Base-by-base conservation (phyloP, 2,888 invertebrate genomes). In the Drosophila incognita region DNA sequence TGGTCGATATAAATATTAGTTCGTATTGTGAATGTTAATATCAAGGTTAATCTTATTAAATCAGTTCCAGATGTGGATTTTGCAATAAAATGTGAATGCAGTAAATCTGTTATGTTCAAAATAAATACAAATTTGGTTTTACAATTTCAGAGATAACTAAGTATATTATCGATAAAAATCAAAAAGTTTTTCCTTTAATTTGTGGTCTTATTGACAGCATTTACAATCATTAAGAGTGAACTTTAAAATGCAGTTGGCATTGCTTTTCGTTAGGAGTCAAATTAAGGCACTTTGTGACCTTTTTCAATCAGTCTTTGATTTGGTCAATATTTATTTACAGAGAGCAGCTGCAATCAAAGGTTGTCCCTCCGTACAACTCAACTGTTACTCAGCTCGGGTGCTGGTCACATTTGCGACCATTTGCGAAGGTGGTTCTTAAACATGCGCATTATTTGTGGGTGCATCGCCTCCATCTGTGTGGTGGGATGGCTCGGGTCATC, bases 251-350 rank as follows among this genome's bases (percentile, higher is more conserved):
- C 53, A 60, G 13, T 2, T 35, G 36, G 51, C 52, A 70, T 48
- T 49, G 56, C 46, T 46, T 15, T 77, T 79, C 66, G 79, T 74
- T 61, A 62, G 38, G 24, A 63, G 57, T 42, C 33, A 54, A 70
- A 67, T 67, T 70, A 36, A 74, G 64, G 61, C 52, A 52, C 66
- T 67, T 58, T 65, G 33, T 46, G 56, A 52, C 48, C 53, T 75
- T 68, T 78, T 79, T 72, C 79, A 78, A 75, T 83, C 86, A 83
- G 81, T 65, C 70, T 71, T 83, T 83, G 81, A 78, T 74, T 83
- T 86, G 56, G 66, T 65, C 83, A 83, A 83, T 83, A 86, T 83
- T 83, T 83, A 83, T 86, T 83, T 83, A 83, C 81, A 67, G 63
- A 86, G 71, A 83, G 68, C 61, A 79, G 69, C 71, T 81, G 76